Percentiles rank a stretch among this genome's conserved stretches.
Conservation (phyloP, 2,113 vertebrate species). For the Ovibos moschatus region DNA sequence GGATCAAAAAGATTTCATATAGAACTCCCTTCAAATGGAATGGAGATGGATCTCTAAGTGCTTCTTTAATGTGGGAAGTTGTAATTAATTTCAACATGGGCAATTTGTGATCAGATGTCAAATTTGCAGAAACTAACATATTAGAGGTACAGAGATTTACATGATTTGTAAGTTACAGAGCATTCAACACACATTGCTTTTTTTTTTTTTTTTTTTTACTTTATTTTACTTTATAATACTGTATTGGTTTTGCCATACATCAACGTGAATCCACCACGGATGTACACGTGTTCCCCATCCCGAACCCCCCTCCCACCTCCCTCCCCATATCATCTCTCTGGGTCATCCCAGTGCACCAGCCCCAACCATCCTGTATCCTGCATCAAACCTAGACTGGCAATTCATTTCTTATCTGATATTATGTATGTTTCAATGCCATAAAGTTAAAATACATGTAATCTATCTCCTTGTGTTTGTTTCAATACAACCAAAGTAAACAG, state of each 20-base stretch:
- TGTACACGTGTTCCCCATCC: too few species aligned
- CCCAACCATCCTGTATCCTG: too few species aligned
- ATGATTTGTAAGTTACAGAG: not conserved
- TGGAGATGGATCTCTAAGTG: not conserved
- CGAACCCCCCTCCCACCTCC: too few species aligned
- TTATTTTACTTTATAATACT: too few species aligned
- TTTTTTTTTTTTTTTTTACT: not conserved
- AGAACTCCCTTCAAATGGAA: slow-evolving; percentile 19
- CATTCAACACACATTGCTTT: not conserved
- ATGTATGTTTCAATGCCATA: too few species aligned
- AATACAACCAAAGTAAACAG: not conserved
- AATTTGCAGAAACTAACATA: not conserved
- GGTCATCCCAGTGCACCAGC: too few species aligned
- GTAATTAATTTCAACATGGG: slow-evolving; percentile 10
- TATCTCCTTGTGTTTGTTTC: not conserved
- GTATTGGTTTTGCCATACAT: too few species aligned
- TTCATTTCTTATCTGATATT: too few species aligned
- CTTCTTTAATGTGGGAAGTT: not conserved
- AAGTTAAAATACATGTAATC: not conserved
- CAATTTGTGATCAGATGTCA: not conserved
- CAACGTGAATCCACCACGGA: too few species aligned
- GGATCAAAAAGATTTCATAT: slow-evolving; percentile 26
- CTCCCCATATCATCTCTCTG: too few species aligned
- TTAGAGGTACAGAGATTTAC: not conserved
- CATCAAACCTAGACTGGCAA: too few species aligned